Evolutionary conservation across 2,113 vertebrate genomes (phyloP).

Genomic region (Sapayoa aenigma): DNA sequence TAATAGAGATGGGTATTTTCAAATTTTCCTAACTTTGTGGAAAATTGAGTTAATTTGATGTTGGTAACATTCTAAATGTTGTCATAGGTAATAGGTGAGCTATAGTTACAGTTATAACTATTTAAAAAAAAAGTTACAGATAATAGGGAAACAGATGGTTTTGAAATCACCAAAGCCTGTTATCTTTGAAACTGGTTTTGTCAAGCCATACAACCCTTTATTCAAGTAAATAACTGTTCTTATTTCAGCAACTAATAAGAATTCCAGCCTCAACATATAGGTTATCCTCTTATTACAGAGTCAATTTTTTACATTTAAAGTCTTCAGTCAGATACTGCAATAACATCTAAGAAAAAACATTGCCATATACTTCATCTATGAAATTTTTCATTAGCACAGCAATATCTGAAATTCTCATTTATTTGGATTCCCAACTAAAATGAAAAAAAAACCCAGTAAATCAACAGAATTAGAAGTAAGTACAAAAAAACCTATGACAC

Average conservation of each 20-base stretch:
- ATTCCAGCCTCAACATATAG: neutral
- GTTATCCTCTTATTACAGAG: neutral
- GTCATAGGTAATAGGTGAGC: neutral
- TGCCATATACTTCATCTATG: neutral
- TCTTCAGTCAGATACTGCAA: neutral
- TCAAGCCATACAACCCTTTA: neutral
- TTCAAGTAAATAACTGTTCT: neutral
- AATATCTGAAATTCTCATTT: neutral
- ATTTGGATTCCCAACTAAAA: neutral
- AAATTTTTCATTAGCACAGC: neutral
- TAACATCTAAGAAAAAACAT: neutral
- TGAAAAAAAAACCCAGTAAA: neutral
- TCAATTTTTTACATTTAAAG: neutral
- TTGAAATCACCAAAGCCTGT: neutral
- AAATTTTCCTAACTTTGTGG: neutral
- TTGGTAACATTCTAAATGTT: neutral
- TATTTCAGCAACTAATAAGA: neutral
- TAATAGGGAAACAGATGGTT: neutral
- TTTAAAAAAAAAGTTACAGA: neutral
- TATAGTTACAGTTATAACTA: neutral
- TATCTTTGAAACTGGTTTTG: neutral
- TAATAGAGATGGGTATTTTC: neutral
- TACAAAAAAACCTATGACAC: neutral
- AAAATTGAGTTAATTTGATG: neutral
- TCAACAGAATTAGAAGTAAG: neutral